phyloP scores from a whole-genome alignment of 1,140 invertebrate species.

The Apis dorsata region DNA sequence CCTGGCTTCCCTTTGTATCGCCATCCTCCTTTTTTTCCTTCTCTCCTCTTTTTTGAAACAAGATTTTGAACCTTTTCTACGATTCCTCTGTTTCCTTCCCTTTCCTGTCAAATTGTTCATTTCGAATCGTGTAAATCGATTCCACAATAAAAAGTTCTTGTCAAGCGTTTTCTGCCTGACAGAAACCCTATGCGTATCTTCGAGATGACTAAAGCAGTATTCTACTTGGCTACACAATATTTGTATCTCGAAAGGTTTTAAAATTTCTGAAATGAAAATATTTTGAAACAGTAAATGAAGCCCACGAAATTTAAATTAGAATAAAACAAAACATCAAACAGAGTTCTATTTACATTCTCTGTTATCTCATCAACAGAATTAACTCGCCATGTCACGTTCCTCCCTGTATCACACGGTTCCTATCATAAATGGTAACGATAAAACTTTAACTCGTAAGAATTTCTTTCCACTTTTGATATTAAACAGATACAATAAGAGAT shows the following conservation, averaged over 20 bases:
- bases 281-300: too few relatives aligned
- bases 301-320: too few relatives aligned
- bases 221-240: neutral
- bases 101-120: neutral
- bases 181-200: too few relatives aligned
- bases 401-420: neutral
- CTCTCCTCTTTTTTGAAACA: neutral
- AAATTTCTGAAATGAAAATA: too few relatives aligned
- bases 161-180: too few relatives aligned
- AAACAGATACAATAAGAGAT: slow-evolving; percentile 13
- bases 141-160: neutral
- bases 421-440: neutral
- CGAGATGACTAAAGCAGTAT: too few relatives aligned
- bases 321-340: too few relatives aligned
- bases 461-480: neutral
- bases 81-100: neutral
- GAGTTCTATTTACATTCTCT: too few relatives aligned
- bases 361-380: too few relatives aligned
- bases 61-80: neutral
- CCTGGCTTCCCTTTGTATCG: neutral
- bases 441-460: neutral
- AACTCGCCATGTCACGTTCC: neutral
- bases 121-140: neutral
- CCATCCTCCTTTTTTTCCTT: neutral
- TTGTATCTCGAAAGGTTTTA: too few relatives aligned